Percentiles rank a stretch among this genome's conserved stretches.
Conservation (phyloP, 2,888 invertebrate genomes). For the Ormyrus nitidulus region DNA sequence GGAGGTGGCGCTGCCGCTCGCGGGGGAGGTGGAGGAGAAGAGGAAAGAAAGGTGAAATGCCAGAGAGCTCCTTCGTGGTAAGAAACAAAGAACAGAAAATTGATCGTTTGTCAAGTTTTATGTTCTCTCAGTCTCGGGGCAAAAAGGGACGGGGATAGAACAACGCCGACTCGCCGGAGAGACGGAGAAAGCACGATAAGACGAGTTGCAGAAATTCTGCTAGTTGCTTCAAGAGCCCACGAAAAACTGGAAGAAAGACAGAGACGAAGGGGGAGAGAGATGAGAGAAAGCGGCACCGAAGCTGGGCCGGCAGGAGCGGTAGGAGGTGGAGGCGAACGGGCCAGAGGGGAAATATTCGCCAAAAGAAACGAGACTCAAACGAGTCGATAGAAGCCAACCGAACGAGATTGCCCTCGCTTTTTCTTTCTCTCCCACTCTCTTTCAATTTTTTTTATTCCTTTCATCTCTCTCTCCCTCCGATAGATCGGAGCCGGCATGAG, state of each 20-base stretch:
- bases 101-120: constrained; percentile 73
- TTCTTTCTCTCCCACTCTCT: constrained; percentile 33
- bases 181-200: constrained; percentile 61
- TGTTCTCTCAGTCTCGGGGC: constrained; percentile 58
- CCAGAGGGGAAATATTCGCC: constrained; percentile 41
- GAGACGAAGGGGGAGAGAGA: constrained; percentile 29
- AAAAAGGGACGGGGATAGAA: not conserved
- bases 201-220: constrained; percentile 66
- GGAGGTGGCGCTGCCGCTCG: not conserved
- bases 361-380: constrained; percentile 55
- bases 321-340: constrained; percentile 36
- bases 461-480: constrained; percentile 33
- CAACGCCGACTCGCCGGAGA: not conserved
- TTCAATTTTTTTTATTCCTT: constrained; percentile 39
- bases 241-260: constrained; percentile 28
- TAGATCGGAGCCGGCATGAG: not conserved
- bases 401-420: constrained; percentile 62
- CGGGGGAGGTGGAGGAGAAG: not conserved
- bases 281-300: not conserved
- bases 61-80: constrained; percentile 28
- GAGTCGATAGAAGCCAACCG: constrained; percentile 57
- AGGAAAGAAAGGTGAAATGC: not conserved
- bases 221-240: constrained; percentile 33
- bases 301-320: not conserved
- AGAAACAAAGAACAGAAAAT: constrained; percentile 72